Conservation (phyloP, 2,888 invertebrate species). For the Antitype chi region DNA sequence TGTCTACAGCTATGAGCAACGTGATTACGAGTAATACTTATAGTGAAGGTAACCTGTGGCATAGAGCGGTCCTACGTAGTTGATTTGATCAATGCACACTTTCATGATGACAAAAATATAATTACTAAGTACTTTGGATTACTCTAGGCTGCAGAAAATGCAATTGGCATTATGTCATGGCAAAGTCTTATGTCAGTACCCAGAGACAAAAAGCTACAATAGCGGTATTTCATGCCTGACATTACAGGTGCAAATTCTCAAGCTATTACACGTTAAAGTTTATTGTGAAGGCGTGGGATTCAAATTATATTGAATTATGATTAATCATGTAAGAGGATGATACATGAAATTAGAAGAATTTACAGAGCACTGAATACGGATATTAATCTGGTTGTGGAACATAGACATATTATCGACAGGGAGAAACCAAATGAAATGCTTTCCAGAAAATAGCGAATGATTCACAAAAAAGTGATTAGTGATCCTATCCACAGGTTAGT, state of each 20-base stretch:
- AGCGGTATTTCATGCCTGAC: slow-evolving; percentile 24
- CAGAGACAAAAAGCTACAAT: slow-evolving; percentile 28
- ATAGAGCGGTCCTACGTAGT: not conserved
- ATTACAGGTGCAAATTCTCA: slow-evolving; percentile 57
- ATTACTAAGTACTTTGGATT: not conserved
- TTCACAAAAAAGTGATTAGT: slow-evolving; percentile 26
- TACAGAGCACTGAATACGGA: slow-evolving; percentile 5
- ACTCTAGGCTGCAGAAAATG: not conserved
- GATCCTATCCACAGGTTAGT: slow-evolving; percentile 12
- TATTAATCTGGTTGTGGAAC: not conserved
- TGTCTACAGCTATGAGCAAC: not conserved
- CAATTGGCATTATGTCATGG: not conserved
- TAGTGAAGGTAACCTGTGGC: not conserved
- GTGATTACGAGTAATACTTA: no score
- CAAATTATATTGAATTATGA: slow-evolving; percentile 58
- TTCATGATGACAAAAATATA: not conserved
- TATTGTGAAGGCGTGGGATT: slow-evolving; percentile 54
- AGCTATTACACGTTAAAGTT: slow-evolving; percentile 42
- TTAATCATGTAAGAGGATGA: slow-evolving; percentile 52
- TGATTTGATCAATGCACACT: not conserved
- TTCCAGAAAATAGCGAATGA: slow-evolving; percentile 29
- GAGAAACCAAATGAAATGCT: slow-evolving; percentile 22
- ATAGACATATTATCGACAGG: not conserved
- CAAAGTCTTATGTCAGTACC: slow-evolving; percentile 1
- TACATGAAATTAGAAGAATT: slow-evolving; percentile 47